Percentiles rank a stretch among this genome's conserved stretches.
Conservation (phyloP, 1,140 invertebrate species). For the Sipha flava region DNA sequence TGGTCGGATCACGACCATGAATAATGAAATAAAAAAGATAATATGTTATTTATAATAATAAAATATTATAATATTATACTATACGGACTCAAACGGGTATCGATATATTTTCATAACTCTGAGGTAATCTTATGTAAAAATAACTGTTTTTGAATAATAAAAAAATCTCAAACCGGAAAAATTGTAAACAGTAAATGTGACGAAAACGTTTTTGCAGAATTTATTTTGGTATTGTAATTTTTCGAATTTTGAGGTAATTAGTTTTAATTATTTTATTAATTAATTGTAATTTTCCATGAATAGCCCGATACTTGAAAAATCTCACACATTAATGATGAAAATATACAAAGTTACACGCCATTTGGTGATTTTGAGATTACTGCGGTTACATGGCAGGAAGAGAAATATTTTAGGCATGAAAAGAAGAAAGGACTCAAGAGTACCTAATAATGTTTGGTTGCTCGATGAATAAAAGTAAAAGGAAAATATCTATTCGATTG, state of each 20-base stretch:
- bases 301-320: too few species aligned
- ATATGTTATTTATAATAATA: neutral
- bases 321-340: too few species aligned
- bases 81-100: neutral
- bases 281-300: too few species aligned
- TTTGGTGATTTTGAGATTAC: neutral
- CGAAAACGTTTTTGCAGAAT: too few species aligned
- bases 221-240: too few species aligned
- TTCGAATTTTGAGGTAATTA: too few species aligned
- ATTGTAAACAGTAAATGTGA: too few species aligned
- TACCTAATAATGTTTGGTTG: neutral
- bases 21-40: neutral
- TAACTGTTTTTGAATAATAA: too few species aligned
- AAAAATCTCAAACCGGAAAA: too few species aligned
- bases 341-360: too few species aligned
- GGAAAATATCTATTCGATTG: neutral
- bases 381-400: neutral
- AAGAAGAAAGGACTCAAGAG: neutral
- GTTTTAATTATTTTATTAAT: too few species aligned
- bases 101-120: neutral
- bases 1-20: neutral
- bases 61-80: neutral
- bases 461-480: neutral
- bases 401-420: neutral
- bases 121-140: neutral